Percentiles rank a stretch among this genome's conserved stretches.
Conservation (phyloP, 2,888 invertebrate species). For the Taenaris catops region DNA sequence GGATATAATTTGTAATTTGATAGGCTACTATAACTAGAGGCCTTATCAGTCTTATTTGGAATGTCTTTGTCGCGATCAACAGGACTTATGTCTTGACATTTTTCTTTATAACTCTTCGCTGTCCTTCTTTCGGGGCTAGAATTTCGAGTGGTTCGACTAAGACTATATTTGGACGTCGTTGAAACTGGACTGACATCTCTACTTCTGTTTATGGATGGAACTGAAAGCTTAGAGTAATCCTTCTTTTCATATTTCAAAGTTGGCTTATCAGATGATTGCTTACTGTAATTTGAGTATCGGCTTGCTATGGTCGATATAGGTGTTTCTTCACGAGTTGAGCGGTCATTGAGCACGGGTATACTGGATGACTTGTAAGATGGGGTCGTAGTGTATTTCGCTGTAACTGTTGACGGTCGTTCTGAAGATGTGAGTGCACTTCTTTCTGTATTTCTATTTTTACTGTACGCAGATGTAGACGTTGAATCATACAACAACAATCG, state of each 20-base stretch:
- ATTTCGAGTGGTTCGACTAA: slow-evolving; percentile 62
- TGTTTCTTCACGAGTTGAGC: slow-evolving; percentile 57
- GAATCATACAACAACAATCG: too few species aligned
- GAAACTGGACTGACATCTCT: slow-evolving; percentile 80
- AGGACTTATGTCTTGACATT: slow-evolving; percentile 79
- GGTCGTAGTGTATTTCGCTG: slow-evolving; percentile 63
- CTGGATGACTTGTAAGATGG: slow-evolving; percentile 70
- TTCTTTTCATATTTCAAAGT: slow-evolving; percentile 58
- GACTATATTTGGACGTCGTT: slow-evolving; percentile 57
- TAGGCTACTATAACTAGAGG: slow-evolving; percentile 69
- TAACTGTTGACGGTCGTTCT: slow-evolving; percentile 63
- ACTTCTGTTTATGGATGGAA: slow-evolving; percentile 59
- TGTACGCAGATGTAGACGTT: slow-evolving; percentile 44
- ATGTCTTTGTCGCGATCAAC: slow-evolving; percentile 75
- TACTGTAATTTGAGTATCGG: slow-evolving; percentile 59
- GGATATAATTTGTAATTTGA: slow-evolving; percentile 77
- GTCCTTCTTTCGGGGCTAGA: slow-evolving; percentile 70
- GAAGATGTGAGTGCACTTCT: slow-evolving; percentile 39
- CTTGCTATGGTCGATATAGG: slow-evolving; percentile 62
- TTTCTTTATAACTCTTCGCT: slow-evolving; percentile 56
- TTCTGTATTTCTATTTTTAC: slow-evolving; percentile 50
- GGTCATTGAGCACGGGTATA: slow-evolving; percentile 61
- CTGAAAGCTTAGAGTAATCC: slow-evolving; percentile 68
- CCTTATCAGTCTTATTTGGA: slow-evolving; percentile 78
- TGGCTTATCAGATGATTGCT: slow-evolving; percentile 36